Evolutionary conservation across 1,140 invertebrate genomes (phyloP).

Genomic region (Radopholus similis): DNA sequence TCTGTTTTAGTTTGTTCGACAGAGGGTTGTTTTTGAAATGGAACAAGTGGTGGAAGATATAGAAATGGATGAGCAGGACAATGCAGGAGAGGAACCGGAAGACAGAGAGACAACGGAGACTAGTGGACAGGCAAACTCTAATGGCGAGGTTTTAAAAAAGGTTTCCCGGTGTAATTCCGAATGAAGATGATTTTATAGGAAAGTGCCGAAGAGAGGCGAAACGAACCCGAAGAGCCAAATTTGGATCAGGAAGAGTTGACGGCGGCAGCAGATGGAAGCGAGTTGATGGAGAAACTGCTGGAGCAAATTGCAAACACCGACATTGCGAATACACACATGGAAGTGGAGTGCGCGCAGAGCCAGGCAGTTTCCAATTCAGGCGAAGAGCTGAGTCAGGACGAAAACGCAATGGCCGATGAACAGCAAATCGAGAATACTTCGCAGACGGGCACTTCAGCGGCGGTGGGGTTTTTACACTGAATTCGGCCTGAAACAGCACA

Average conservation of each 20-base stretch:
- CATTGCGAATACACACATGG: not conserved
- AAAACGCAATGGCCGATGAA: not conserved
- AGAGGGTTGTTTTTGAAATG: slow-evolving; percentile 1
- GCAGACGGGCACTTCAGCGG: too few species aligned
- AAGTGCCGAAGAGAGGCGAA: not conserved
- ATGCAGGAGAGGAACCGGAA: not conserved
- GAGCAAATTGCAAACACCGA: not conserved
- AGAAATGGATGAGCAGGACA: not conserved
- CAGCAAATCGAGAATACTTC: too few species aligned
- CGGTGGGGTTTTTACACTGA: too few species aligned
- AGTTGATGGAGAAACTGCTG: not conserved
- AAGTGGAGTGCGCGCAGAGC: not conserved
- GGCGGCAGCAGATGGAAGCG: not conserved
- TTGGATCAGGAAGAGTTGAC: too few species aligned
- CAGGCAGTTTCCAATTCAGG: not conserved
- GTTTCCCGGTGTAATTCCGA: not conserved
- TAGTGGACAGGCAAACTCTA: not conserved
- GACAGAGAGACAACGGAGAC: not conserved
- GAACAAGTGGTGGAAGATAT: not conserved
- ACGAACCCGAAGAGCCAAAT: not conserved
- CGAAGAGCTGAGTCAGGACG: not conserved
- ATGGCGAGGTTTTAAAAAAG: not conserved
- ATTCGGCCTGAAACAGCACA: too few species aligned
- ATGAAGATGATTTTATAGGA: not conserved
- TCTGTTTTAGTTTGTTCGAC: slow-evolving; percentile 11